Evolutionary conservation across 1,140 invertebrate genomes (phyloP), one percentile per base, ranked within the genome.

Genomic region (Plectus sambesii): DNA sequence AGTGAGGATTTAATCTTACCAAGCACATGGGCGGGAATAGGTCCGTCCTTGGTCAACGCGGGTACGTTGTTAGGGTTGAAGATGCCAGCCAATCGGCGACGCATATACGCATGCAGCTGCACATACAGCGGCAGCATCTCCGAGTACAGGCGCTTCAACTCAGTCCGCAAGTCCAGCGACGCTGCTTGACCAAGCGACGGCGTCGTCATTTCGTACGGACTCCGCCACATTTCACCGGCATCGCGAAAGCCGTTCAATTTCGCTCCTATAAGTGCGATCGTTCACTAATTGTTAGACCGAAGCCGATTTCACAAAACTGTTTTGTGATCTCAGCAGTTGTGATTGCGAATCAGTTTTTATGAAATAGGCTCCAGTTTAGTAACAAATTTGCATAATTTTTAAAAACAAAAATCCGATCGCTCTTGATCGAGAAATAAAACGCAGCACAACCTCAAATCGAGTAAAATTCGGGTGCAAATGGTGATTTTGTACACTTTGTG

Each of bases 1-100:
- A n/a, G n/a, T n/a, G n/a, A n/a, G n/a, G n/a, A n/a, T n/a, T n/a
- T n/a, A 51, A 43, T 5, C 58, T 35, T 42, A 58, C 56, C 49
- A 30, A 61, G 41, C 23, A 84, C 63, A 72, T 84, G 82, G 0
- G 80, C 81, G 1, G 82, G 82, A 49, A 85, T 75, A 1, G 82
- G 81, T 0, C 62, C 69, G 55, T 69, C 42, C 56, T 49, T 20
- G n/a, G 49, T 37, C 22, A 58, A 3, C 22, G 17, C 57, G 24
- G 35, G 39, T 29, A 51, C 42, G 35, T 58, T 52, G 8, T 12
- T 26, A n/a, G 47, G 23, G 37, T 58, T 37, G 23, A 52, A 54
- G 36, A 54, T 43, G 3, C 48, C 59, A 1, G 58, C 58, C 15
- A 60, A 26, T 51, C 47, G 17, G 3, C 57, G 35, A 17, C 58